Evolutionary conservation across 2,888 invertebrate genomes (phyloP), one percentile per base, ranked within the genome.

Genomic region (Watsonalla binaria): DNA sequence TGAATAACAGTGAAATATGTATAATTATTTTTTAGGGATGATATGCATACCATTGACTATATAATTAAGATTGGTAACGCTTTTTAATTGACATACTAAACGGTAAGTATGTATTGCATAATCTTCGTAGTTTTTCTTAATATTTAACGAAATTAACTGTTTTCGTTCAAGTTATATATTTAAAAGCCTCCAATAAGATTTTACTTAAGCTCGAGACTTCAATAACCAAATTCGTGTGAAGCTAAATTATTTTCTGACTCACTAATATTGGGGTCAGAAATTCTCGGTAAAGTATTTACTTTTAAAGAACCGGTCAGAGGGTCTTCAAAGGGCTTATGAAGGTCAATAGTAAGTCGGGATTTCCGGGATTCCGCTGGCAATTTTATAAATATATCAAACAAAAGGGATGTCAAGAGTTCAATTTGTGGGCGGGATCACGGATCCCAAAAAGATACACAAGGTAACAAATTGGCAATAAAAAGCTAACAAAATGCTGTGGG

Each of bases 381-480:
- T 52, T 57, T 61, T 57, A 61, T 61, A 65, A 68, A 68, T 65
- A 65, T 65, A 66, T 63, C 63, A 66, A 63, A 54, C 63, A 66
- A 63, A 54, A 54, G 57, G 52, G 54, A 62, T 62, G 63, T 62
- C 63, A 63, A 68, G 60, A 62, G 82, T 76, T 79, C 82, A 80
- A 84, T 84, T 84, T 79, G 78, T 68, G 76, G 75, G 68, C 68
- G 70, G 75, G 78, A 83, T 78, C 78, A 78, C 74, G 72, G 75
- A 78, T 76, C 78, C 76, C 71, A 79, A 80, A 82, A 83, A 86
- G 84, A 85, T 86, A 86, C 83, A 86, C 80, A 83, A 81, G 84
- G 86, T 84, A 85, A 86, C 86, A 85, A 87, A 88, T 86, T 84
- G 87, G 77, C 86, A 83, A 87, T 89, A 87, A 88, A 89, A 86